Base-by-base conservation (phyloP, 2,888 invertebrate species). In the Mamestra brassicae region DNA sequence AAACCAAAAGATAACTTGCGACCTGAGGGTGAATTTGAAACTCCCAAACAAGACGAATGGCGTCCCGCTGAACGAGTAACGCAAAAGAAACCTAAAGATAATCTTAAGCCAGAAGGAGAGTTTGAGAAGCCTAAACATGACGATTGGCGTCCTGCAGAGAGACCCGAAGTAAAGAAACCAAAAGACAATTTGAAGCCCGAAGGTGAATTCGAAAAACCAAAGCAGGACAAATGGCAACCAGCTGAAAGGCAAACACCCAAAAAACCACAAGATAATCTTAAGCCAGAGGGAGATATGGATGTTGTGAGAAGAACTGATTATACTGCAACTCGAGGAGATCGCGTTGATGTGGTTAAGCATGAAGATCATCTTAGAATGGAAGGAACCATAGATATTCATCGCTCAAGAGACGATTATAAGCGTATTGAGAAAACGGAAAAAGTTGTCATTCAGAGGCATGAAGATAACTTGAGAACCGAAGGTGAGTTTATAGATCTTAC, bases 291-390 rank as follows among this genome's bases (percentile, higher is more conserved):
- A 42, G 95, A 97, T 89, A 97, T 94, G 97, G 97, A 91, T 89
- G 92, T 93, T 84, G 89, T 90, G 85, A 95, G 91, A 88, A 93
- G 94, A 87, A 94, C 91, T 80, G 96, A 91, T 90, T 96, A 95
- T 74, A 95, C 95, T 26, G 95, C 96, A 7, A 96, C 96, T 38
- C 94, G 94, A 71, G 97, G 97, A 10, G 98, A 98, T 89, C 94
- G 97, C 71, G 97, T 97, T 2, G 97, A 97, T 74, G 92, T 97
- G 2, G 96, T 97, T 3, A 97, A 91, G 88, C 97, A 97, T 83
- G 97, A 97, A 91, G 98, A 98, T 90, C 97, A 98, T 89, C 93
- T 98, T 3, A 97, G 96, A 89, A 97, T 98, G 97, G 97, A 98
- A 91, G 98, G 98, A 2, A 97, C 95, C 67, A 97, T 97, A 69